Conservation (phyloP, 2,888 invertebrate species). For the Stenchaetothrips biformis region DNA sequence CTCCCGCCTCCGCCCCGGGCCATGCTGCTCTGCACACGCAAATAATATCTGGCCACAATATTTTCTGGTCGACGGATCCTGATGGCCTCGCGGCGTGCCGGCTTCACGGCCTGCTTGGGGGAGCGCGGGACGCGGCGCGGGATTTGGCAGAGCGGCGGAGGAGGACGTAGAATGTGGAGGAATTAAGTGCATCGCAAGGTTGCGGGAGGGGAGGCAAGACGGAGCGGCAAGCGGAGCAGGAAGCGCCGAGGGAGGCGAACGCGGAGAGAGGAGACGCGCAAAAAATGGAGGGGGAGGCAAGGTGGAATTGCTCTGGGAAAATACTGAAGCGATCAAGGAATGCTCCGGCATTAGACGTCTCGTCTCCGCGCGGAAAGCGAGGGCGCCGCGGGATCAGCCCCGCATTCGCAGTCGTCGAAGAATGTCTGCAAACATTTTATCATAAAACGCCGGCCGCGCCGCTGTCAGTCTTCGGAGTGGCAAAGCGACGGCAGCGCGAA, state of each 20-base stretch:
- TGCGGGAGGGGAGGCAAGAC: not conserved
- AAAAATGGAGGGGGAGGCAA: not conserved
- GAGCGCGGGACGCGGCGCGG: not conserved
- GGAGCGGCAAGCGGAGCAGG: too few species aligned
- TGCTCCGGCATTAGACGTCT: not conserved
- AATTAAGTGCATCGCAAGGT: slow-evolving; percentile 20
- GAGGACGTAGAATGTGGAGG: not conserved
- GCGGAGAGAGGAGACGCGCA: not conserved
- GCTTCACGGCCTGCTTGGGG: not conserved
- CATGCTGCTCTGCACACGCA: not conserved
- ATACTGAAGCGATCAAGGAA: slow-evolving; percentile 24
- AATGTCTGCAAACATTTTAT: too few species aligned
- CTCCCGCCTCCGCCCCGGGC: not conserved
- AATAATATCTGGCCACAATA: slow-evolving; percentile 17
- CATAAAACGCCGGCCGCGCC: too few species aligned
- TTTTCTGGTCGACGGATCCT: slow-evolving; percentile 11
- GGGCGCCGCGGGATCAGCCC: too few species aligned
- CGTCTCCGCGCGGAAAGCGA: not conserved
- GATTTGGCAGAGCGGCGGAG: not conserved
- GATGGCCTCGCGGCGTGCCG: not conserved
- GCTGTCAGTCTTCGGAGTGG: too few species aligned
- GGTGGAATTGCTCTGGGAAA: not conserved
- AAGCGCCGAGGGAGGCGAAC: not conserved
- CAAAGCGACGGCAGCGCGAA: too few species aligned
- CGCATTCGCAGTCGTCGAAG: too few species aligned